These are phyloP conservation scores for Xerus inauris DNA, from an alignment of 2,113 vertebrate species.

Conservation along the genomic window DNA sequence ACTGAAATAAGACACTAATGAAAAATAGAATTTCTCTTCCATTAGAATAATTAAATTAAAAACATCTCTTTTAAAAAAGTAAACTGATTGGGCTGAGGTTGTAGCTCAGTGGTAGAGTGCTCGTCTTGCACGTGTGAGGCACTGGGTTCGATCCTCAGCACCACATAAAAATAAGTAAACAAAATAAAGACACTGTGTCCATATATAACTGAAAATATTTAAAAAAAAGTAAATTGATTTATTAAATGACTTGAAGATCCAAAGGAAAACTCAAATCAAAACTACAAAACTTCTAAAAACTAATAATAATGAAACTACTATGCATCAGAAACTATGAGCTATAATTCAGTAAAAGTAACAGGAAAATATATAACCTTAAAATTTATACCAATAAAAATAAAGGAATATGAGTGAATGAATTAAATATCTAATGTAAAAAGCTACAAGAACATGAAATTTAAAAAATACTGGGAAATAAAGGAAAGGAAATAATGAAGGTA, in stretches of 20 bases:
- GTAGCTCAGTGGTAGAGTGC: too few relatives aligned
- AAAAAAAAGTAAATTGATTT: neutral
- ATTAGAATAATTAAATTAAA: neutral
- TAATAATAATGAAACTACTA: neutral
- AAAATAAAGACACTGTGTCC: too few relatives aligned
- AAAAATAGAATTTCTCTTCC: neutral
- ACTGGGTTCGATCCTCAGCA: too few relatives aligned
- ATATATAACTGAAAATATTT: too few relatives aligned
- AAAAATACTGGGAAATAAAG: neutral
- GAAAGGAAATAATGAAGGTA: neutral
- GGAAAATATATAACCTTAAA: neutral
- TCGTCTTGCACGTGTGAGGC: too few relatives aligned
- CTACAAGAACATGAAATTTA: neutral
- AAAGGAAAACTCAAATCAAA: neutral
- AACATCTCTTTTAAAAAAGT: neutral
- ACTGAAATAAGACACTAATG: neutral
- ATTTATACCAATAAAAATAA: neutral
- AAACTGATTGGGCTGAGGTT: too few relatives aligned
- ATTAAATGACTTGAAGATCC: neutral
- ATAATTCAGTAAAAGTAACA: neutral
- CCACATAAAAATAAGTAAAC: too few relatives aligned
- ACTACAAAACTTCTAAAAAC: neutral
- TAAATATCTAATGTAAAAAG: neutral
- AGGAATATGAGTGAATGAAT: neutral
- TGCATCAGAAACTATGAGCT: neutral